Conservation (phyloP, 2,113 vertebrate genomes). For the Calidris pugnax region DNA sequence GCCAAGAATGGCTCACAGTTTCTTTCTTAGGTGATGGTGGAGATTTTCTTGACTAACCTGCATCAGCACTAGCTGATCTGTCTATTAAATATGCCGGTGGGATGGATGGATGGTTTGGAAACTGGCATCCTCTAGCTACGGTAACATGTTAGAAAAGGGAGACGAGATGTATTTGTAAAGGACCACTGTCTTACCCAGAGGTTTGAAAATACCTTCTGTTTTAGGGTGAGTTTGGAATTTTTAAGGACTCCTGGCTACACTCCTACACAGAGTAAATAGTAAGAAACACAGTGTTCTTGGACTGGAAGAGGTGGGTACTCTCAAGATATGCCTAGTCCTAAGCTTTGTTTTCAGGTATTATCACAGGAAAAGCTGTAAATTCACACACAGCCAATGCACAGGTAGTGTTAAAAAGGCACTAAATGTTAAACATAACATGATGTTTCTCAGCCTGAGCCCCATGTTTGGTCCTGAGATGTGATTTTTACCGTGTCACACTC, state of each 20-base stretch:
- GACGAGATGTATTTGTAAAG: fast-evolving
- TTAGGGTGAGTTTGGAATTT: not conserved
- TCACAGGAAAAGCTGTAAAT: not conserved
- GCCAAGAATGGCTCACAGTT: not conserved
- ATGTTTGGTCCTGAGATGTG: not conserved
- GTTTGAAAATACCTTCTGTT: not conserved
- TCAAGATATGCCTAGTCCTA: not conserved
- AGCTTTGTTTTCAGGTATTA: not conserved
- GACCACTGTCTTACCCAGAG: not conserved
- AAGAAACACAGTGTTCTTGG: not conserved
- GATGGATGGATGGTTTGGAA: not conserved
- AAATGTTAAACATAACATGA: not conserved
- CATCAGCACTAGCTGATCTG: not conserved
- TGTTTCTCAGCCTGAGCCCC: not conserved
- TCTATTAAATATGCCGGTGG: not conserved
- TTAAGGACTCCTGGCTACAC: not conserved
- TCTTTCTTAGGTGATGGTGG: not conserved
- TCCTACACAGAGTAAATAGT: not conserved
- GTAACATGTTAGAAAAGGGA: not conserved
- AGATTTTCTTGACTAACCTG: not conserved
- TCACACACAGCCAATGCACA: not conserved
- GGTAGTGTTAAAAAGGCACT: not conserved
- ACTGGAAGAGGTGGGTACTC: not conserved
- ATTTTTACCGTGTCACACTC: not conserved
- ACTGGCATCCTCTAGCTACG: not conserved